Percentiles rank a stretch among this genome's conserved stretches.
These are phyloP conservation scores for Ochropleura plecta DNA, from an alignment of 2,888 invertebrate genomes.

Conservation along the genomic window DNA sequence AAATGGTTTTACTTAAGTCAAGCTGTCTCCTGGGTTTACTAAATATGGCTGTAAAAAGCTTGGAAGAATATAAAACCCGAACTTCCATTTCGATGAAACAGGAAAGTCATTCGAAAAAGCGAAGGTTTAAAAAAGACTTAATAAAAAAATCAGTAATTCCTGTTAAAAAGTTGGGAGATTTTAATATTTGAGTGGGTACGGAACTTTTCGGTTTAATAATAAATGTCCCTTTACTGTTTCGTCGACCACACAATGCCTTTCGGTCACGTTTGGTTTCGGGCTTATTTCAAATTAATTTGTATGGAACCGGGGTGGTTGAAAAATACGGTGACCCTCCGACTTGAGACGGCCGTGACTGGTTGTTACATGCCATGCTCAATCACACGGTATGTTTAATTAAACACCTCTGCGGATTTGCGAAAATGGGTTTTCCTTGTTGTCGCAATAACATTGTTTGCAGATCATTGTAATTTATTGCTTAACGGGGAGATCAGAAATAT, in stretches of 20 bases:
- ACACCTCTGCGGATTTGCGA: constrained; percentile 16
- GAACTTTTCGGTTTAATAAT: constrained; percentile 51
- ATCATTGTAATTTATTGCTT: constrained; percentile 25
- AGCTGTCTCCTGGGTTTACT: not conserved
- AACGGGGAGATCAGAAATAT: not conserved
- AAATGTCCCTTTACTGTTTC: constrained; percentile 37
- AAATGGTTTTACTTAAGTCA: not conserved
- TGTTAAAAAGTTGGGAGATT: constrained; percentile 26
- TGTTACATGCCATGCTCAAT: constrained; percentile 37
- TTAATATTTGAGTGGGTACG: constrained; percentile 40
- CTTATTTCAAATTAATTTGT: constrained; percentile 47
- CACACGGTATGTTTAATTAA: constrained; percentile 33
- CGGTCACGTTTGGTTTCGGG: constrained; percentile 45
- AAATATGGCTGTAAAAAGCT: constrained; percentile 7
- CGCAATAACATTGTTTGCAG: constrained; percentile 5
- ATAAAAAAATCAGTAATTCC: constrained; percentile 43
- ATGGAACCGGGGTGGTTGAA: constrained; percentile 16
- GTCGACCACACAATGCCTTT: constrained; percentile 26
- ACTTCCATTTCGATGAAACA: constrained; percentile 3
- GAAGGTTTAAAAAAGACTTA: constrained; percentile 14
- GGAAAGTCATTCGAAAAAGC: constrained; percentile 25
- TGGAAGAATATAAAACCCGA: constrained; percentile 1
- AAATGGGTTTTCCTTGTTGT: constrained; percentile 20
- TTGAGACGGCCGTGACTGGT: not conserved
- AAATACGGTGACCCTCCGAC: constrained; percentile 34